phyloP scores from a whole-genome alignment of 2,888 invertebrate genomes.

The Limnephilus lunatus region DNA sequence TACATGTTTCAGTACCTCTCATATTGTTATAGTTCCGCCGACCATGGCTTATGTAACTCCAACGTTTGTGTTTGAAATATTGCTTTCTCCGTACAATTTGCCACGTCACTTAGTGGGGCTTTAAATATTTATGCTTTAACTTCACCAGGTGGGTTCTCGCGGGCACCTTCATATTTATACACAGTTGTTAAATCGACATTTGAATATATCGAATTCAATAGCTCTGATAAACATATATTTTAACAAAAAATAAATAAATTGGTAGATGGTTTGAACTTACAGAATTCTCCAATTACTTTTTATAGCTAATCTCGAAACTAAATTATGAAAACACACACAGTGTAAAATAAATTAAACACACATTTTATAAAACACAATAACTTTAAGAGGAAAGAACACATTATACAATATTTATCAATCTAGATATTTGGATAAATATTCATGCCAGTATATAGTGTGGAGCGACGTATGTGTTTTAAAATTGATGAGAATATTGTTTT shows the following conservation, averaged over 20 bases:
- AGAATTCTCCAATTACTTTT: not conserved
- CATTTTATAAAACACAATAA: too few relatives aligned
- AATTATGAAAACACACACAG: too few relatives aligned
- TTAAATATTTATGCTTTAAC: constrained; percentile 7
- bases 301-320: not conserved
- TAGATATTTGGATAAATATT: too few relatives aligned
- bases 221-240: not conserved
- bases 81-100: constrained; percentile 27
- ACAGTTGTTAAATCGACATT: not conserved
- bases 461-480: too few relatives aligned
- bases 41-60: not conserved
- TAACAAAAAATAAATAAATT: not conserved
- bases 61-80: constrained; percentile 23
- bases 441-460: too few relatives aligned
- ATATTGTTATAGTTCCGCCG: not conserved
- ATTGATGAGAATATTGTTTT: too few relatives aligned
- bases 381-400: too few relatives aligned
- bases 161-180: not conserved
- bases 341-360: not conserved
- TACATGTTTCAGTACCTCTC: not conserved
- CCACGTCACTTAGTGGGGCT: constrained; percentile 9
- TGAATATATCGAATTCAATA: not conserved
- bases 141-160: not conserved
- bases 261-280: not conserved
- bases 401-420: too few relatives aligned